These are phyloP conservation scores for Channallabes apus DNA, from an alignment of 2,797 vertebrate species.

Conservation along the genomic window DNA sequence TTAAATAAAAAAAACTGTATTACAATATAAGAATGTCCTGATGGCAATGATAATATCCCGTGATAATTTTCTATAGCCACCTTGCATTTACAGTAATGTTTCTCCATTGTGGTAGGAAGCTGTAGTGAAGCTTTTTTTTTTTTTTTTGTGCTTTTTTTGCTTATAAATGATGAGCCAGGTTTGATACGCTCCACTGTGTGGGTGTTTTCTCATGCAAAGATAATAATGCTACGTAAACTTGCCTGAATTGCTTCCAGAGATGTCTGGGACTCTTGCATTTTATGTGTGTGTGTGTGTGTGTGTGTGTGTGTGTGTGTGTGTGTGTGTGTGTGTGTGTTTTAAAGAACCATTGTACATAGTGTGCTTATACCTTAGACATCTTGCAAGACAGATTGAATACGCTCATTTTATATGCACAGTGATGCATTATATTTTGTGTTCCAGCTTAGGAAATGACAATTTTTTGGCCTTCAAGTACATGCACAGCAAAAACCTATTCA, in stretches of 20 bases:
- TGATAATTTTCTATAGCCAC: not conserved
- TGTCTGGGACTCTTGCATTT: constrained; percentile 11
- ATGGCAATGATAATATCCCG: not conserved
- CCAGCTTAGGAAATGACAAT: constrained; percentile 17
- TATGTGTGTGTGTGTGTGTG: too few relatives aligned
- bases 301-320: too few relatives aligned
- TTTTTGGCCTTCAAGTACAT: constrained; percentile 34
- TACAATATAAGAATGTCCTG: not conserved
- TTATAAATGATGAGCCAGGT: not conserved
- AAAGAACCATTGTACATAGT: not conserved
- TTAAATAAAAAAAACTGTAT: not conserved
- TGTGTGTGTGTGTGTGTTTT: not conserved
- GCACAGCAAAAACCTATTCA: constrained; percentile 32
- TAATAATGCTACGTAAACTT: constrained; percentile 38
- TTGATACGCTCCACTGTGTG: not conserved
- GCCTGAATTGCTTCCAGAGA: constrained; percentile 29
- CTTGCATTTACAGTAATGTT: not conserved
- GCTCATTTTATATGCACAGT: not conserved
- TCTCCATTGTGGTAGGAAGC: not conserved
- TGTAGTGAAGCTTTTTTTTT: constrained; percentile 10
- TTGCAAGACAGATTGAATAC: not conserved
- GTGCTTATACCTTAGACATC: not conserved
- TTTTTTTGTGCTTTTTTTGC: constrained; percentile 5
- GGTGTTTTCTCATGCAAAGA: constrained; percentile 28
- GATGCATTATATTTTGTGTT: not conserved